These are phyloP conservation scores for Hemiscyllium ocellatum DNA, from an alignment of 2,113 vertebrate species.

Conservation along the genomic window DNA sequence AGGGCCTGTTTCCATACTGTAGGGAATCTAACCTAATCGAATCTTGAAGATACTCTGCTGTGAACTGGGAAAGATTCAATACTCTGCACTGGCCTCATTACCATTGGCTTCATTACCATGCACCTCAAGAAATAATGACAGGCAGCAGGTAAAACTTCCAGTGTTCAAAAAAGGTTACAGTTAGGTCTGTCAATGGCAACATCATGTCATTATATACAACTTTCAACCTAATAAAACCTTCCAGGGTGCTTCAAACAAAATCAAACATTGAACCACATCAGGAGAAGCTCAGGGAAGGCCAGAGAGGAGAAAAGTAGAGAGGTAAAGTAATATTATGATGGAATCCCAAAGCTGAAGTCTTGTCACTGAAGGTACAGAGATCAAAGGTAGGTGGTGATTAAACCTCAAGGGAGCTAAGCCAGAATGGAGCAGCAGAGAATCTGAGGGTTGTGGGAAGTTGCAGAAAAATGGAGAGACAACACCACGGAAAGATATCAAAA, in stretches of 20 bases:
- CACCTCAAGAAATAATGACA: background rate
- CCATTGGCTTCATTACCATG: background rate
- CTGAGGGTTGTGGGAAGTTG: background rate
- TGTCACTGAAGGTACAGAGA: background rate
- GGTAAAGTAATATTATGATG: background rate
- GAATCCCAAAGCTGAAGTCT: background rate
- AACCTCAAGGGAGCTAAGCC: background rate
- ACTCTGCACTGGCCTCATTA: background rate
- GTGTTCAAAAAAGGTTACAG: background rate
- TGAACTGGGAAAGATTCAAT: background rate
- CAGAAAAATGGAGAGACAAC: background rate
- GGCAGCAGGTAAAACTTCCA: no score
- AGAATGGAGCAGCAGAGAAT: background rate
- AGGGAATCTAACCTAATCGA: no score
- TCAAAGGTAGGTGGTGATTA: background rate
- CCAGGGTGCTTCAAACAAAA: background rate
- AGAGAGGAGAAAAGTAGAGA: background rate
- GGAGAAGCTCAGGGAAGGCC: background rate
- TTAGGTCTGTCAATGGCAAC: background rate
- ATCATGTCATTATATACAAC: background rate
- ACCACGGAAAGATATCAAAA: background rate
- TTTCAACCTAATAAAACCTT: background rate
- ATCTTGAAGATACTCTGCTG: background rate
- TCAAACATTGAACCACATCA: background rate
- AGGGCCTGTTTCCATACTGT: no score